These are phyloP conservation scores for Daktulosphaira vitifoliae DNA, from an alignment of 1,140 invertebrate species.

Conservation along the genomic window DNA sequence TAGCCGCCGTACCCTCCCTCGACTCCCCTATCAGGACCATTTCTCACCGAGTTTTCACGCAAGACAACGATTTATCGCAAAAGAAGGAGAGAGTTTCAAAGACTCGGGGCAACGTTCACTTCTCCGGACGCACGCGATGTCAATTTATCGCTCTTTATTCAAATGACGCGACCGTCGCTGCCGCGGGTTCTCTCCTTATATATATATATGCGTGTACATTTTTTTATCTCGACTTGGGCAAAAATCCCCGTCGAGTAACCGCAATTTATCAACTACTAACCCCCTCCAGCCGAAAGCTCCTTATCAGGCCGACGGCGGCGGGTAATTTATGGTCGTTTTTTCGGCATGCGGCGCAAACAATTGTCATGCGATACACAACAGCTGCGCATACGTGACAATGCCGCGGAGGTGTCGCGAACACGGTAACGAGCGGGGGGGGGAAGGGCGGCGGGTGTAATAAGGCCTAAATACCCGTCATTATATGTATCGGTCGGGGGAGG, in stretches of 20 bases:
- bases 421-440: background rate
- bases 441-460: conserved; percentile 25
- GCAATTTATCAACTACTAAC: conserved; percentile 19
- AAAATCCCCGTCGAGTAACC: conserved; percentile 20
- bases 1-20: background rate
- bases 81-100: background rate
- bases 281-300: conserved; percentile 21
- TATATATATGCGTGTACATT: background rate
- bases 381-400: too few relatives aligned
- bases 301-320: conserved; percentile 9
- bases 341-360: too few relatives aligned
- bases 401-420: too few relatives aligned
- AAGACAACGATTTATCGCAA: too few relatives aligned
- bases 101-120: background rate
- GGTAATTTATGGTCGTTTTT: conserved; percentile 17
- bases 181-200: conserved; percentile 1
- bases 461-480: conserved; percentile 32
- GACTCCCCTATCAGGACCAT: background rate
- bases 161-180: conserved; percentile 6
- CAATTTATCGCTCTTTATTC: conserved; percentile 34
- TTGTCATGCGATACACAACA: too few relatives aligned
- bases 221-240: conserved; percentile 20
- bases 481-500: conserved; percentile 3
- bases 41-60: background rate
- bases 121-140: conserved; percentile 27